These are phyloP conservation scores for Phymatocera aterrima DNA, from an alignment of 2,888 invertebrate genomes.

Conservation along the genomic window DNA sequence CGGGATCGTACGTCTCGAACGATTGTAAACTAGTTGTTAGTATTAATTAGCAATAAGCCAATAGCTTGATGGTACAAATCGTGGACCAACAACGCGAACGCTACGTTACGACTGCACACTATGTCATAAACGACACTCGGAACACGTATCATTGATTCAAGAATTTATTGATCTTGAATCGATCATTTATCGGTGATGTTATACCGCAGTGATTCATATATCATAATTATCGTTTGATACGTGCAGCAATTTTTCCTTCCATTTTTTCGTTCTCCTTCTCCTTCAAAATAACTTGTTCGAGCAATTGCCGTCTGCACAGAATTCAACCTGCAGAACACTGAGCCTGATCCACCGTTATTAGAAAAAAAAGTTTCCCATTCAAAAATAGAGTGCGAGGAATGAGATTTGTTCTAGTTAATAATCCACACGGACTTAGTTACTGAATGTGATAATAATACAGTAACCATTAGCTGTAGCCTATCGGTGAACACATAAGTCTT, in stretches of 20 bases:
- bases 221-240: not conserved
- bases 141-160: slow-evolving; percentile 36
- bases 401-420: slow-evolving; percentile 7
- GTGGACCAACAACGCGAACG: not conserved
- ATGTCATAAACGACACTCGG: slow-evolving; percentile 14
- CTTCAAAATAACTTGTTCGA: not conserved
- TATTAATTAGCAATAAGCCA: slow-evolving; percentile 40
- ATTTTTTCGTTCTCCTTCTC: not conserved
- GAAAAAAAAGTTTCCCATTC: not conserved
- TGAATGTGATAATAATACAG: not conserved
- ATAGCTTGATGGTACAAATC: slow-evolving; percentile 32
- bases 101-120: slow-evolving; percentile 1
- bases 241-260: not conserved
- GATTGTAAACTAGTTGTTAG: slow-evolving; percentile 25
- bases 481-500: slow-evolving; percentile 14
- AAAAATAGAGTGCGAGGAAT: not conserved
- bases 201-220: not conserved
- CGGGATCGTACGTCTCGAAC: slow-evolving; percentile 10
- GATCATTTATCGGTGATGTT: slow-evolving; percentile 10
- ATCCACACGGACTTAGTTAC: not conserved
- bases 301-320: not conserved
- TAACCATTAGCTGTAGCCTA: not conserved
- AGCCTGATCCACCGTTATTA: not conserved
- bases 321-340: not conserved
- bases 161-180: slow-evolving; percentile 32